These are phyloP conservation scores for Calephelis perditalis DNA, from an alignment of 2,888 invertebrate species.

Conservation along the genomic window DNA sequence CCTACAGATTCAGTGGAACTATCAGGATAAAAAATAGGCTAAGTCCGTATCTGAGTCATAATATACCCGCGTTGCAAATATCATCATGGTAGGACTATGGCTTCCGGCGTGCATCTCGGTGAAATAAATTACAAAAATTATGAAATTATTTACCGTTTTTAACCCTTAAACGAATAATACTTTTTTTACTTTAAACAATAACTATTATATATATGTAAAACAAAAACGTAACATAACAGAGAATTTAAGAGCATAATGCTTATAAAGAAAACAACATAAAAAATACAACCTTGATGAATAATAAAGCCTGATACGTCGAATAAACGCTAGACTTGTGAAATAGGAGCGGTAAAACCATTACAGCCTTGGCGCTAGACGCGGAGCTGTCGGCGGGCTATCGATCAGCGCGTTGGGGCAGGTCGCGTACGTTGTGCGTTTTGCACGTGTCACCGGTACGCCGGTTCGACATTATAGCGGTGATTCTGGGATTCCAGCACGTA, in stretches of 20 bases:
- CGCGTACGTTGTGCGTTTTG: constrained; percentile 41
- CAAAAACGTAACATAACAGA: constrained; percentile 1
- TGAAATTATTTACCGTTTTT: too few species aligned
- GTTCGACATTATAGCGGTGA: constrained; percentile 21
- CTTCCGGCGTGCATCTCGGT: too few species aligned
- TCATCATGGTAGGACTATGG: not conserved
- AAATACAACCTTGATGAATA: constrained; percentile 13
- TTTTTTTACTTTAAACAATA: too few species aligned
- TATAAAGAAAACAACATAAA: constrained; percentile 10
- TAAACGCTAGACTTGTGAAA: constrained; percentile 27
- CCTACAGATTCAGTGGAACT: too few species aligned
- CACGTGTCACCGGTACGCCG: constrained; percentile 29
- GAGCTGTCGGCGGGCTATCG: constrained; percentile 56
- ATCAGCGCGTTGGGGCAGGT: constrained; percentile 67
- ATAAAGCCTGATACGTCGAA: constrained; percentile 26
- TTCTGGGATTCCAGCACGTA: constrained; percentile 10
- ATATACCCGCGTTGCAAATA: too few species aligned
- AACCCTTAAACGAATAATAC: too few species aligned
- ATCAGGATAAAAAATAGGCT: too few species aligned
- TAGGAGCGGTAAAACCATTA: constrained; percentile 36
- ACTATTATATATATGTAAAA: constrained; percentile 5
- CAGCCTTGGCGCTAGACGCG: constrained; percentile 34
- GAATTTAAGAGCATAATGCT: not conserved
- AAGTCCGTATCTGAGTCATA: too few species aligned
- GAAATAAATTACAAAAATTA: too few species aligned